Evolutionary conservation across 2,888 invertebrate genomes (phyloP), one percentile per base, ranked within the genome.

Genomic region (Phanerotoma sp.): DNA sequence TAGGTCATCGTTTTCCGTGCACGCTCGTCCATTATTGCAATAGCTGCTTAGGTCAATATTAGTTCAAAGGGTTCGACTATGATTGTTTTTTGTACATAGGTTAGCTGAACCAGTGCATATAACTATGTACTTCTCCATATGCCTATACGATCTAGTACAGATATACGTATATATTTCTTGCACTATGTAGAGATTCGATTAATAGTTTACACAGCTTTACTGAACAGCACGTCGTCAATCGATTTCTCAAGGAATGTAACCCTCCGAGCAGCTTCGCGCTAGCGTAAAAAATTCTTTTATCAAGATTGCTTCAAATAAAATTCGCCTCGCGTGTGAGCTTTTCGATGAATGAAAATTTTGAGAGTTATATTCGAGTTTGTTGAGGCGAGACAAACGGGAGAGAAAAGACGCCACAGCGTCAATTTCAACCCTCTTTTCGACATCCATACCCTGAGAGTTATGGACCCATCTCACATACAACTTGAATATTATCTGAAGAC

Each of bases 11-110:
- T 64, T 69, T 66, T 68, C 66, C 68, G 67, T 64, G 62, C 63
- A 62, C 65, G 65, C 63, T 58, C 57, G 66, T 67, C 71, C 70
- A 70, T 72, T 72, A 72, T 72, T 72, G 61, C 70, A 68, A 72
- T 71, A 72, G 70, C 69, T 66, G 68, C 59, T 64, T 71, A 70
- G 66, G 67, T 69, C 70, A 72, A 72, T 72, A 72, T 72, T 72
- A 64, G 72, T 66, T 67, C 66, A 69, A 72, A 72, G 72, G 72
- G 72, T 71, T 72, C 70, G 66, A 51, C 69, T 64, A 66, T 71
- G 69, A 72, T 72, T 72, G 71, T 71, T 71, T 71, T 69, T 67
- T 61, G 61, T 64, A 54, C 62, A 56, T 56, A 63, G 22, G 61
- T 55, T 58, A 38, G 38, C 46, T 44, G 35, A 40, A 37, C 18